phyloP scores from a whole-genome alignment of 2,113 vertebrate genomes.

The Malaclemys terrapin region DNA sequence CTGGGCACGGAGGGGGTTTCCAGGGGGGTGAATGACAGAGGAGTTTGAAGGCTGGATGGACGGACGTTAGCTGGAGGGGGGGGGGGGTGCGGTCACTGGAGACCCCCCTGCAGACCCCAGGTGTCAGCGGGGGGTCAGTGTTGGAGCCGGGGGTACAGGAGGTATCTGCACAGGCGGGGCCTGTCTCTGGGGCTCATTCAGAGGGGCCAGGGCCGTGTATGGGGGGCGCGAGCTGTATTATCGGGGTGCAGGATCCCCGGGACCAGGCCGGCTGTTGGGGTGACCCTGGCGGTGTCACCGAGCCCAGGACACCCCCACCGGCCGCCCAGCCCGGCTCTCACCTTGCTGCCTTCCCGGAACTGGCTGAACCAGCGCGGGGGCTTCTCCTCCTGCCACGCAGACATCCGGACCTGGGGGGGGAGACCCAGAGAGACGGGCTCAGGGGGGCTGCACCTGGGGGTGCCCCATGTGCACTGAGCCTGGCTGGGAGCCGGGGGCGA shows the following conservation, averaged over 20 bases:
- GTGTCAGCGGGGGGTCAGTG: accelerated
- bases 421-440: background rate
- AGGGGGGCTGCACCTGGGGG: background rate
- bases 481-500: background rate
- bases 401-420: slow-evolving; percentile 80
- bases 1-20: background rate
- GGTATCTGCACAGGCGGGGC: no score
- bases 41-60: background rate
- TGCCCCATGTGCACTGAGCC: no score
- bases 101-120: background rate
- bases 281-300: background rate
- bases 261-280: background rate
- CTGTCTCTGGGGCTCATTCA: background rate
- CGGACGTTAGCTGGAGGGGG: background rate
- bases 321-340: slow-evolving; percentile 33
- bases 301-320: accelerated
- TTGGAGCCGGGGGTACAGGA: background rate
- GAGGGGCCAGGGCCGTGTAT: no score
- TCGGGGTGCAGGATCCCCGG: no score
- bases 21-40: background rate
- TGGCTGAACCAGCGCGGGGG: slow-evolving; percentile 86
- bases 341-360: slow-evolving; percentile 83
- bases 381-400: slow-evolving; percentile 81
- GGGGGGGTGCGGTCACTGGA: no score
- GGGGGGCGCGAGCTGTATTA: background rate